These are phyloP conservation scores for Okapia johnstoni DNA, from an alignment of 2,113 vertebrate species.

Conservation along the genomic window DNA sequence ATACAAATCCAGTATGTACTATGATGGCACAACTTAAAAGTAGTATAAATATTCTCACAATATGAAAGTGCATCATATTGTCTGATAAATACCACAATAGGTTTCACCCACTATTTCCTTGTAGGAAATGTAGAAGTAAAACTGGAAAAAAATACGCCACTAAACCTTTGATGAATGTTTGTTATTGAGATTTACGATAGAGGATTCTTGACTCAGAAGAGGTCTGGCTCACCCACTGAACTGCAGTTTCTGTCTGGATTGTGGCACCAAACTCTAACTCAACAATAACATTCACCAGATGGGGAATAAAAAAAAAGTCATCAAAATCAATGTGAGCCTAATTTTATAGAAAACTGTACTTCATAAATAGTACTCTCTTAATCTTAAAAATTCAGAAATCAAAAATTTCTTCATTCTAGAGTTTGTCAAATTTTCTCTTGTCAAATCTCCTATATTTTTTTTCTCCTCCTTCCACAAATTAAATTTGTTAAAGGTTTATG, in stretches of 20 bases:
- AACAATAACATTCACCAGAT: constrained; percentile 58
- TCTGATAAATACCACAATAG: background rate
- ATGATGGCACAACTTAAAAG: background rate
- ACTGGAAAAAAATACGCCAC: background rate
- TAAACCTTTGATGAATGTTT: background rate
- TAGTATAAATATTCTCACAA: background rate
- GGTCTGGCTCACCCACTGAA: background rate
- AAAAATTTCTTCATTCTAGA: constrained; percentile 11
- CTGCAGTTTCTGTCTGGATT: background rate
- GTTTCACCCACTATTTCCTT: background rate
- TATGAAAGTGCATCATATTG: background rate
- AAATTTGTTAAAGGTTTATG: background rate
- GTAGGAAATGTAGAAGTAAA: background rate
- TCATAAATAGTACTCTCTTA: constrained; percentile 49
- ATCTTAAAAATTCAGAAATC: background rate
- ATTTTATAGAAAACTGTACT: constrained; percentile 64
- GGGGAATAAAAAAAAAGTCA: constrained; percentile 52
- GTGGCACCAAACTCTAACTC: constrained; percentile 18
- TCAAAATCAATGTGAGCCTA: constrained; percentile 58
- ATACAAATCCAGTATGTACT: background rate
- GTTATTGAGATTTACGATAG: constrained; percentile 24
- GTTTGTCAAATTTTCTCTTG: background rate
- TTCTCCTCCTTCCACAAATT: background rate
- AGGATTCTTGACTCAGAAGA: background rate
- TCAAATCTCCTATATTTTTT: background rate